These are phyloP conservation scores for Panulirus ornatus DNA, from an alignment of 1,140 invertebrate species.

Conservation along the genomic window DNA sequence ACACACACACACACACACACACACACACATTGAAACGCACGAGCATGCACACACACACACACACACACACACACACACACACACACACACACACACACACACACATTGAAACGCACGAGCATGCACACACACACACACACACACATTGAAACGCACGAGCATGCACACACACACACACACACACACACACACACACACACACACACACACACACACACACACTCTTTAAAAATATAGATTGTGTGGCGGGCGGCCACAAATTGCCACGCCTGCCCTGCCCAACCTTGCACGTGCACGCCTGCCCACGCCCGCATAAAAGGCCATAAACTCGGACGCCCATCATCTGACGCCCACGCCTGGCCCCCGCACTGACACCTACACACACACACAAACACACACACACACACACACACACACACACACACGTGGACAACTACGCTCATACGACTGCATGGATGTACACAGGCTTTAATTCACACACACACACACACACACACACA, in stretches of 20 bases:
- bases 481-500: constrained; percentile 27
- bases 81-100: constrained; percentile 37
- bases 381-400: too few species aligned
- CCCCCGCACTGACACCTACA: too few species aligned
- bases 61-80: constrained; percentile 37
- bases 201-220: constrained; percentile 32
- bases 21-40: background rate
- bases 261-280: too few species aligned
- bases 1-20: constrained; percentile 6
- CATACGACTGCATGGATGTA: too few species aligned
- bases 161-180: constrained; percentile 17
- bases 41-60: background rate
- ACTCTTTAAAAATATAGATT: background rate
- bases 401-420: too few species aligned
- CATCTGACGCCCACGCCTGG: too few species aligned
- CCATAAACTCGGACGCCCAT: too few species aligned
- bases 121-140: constrained; percentile 8
- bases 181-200: background rate
- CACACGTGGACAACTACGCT: too few species aligned
- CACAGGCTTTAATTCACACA: too few species aligned
- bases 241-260: too few species aligned
- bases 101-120: background rate
- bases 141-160: background rate
- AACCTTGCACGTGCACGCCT: too few species aligned
- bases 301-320: too few species aligned